phyloP scores from a whole-genome alignment of 2,113 vertebrate species.

The Nanorana parkeri region DNA sequence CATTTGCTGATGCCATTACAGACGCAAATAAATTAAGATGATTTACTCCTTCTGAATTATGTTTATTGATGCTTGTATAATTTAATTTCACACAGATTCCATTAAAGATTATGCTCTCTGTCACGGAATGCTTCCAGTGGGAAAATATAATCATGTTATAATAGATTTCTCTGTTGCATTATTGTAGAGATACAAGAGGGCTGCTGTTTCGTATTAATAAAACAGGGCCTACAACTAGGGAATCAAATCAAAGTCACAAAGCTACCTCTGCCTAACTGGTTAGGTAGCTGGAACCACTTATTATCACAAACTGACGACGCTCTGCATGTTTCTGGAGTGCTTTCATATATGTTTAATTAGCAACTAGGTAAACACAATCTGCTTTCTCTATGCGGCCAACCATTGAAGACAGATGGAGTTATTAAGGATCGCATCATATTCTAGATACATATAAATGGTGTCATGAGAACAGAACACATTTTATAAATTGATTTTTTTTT shows the following conservation, averaged over 20 bases:
- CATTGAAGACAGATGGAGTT: neutral
- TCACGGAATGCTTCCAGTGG: slow-evolving; percentile 87
- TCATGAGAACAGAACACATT: neutral
- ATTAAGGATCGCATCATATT: neutral
- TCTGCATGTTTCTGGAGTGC: slow-evolving; percentile 54
- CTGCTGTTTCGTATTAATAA: slow-evolving; percentile 84
- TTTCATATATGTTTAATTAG: slow-evolving; percentile 60
- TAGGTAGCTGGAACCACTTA: slow-evolving; percentile 76
- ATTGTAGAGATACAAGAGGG: slow-evolving; percentile 78
- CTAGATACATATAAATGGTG: neutral
- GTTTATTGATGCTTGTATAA: slow-evolving; percentile 89
- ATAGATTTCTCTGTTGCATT: slow-evolving; percentile 86
- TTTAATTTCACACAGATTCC: slow-evolving; percentile 93
- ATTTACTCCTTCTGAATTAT: slow-evolving; percentile 89
- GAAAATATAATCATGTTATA: slow-evolving; percentile 87
- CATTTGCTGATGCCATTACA: slow-evolving; percentile 76
- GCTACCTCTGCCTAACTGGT: slow-evolving; percentile 72
- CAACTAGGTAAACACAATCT: slow-evolving; percentile 28
- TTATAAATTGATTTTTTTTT: too few species aligned
- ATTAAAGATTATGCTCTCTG: slow-evolving; percentile 88
- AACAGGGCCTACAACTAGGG: slow-evolving; percentile 74
- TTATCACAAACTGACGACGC: slow-evolving; percentile 67
- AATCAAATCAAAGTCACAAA: slow-evolving; percentile 77
- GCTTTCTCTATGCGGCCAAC: slow-evolving; percentile 7
- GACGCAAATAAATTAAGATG: slow-evolving; percentile 85